Evolutionary conservation across 2,113 vertebrate genomes (phyloP), one percentile per base, ranked within the genome.

Genomic region (Osmerus mordax): DNA sequence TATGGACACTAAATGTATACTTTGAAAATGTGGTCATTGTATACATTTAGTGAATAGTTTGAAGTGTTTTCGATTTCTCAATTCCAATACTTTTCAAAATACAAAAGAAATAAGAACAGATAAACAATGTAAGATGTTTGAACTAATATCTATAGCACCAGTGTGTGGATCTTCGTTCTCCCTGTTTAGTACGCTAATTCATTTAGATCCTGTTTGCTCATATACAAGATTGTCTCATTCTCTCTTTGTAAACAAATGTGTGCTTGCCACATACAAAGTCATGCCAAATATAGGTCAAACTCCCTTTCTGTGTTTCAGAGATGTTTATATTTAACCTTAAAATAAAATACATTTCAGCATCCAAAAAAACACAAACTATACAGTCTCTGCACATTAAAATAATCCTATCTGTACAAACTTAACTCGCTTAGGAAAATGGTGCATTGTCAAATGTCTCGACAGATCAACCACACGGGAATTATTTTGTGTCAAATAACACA

Each of bases 351-450:
- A 19, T 65, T 52, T 65, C 15, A 58, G 14, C 5, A 5, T 32
- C 23, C 15, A 69, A 56, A 62, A 64, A 52, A 73, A 53, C 55
- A 54, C 54, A 75, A 68, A 25, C 67, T 68, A 67, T 66, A 56
- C n/a, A 51, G 19, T 51, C 8, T 71, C 51, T 15, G 8, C 63
- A 65, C 64, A 65, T 13, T 14, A 63, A 51, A 47, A 52, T 12
- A 21, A 36, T 18, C 29, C 16, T 19, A 65, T n/a, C 36, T 19
- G 28, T 65, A 47, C 32, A 18, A 6, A 65, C 32, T 47, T 51
- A 60, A 23, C 58, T 60, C 21, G 14, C 3, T 5, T 18, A 16
- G 23, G 28, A 23, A 21, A 15, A 28, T 23, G 13, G 21, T 0
- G 60, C 13, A 28, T 28, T 18, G 15, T 41, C 62, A 64, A 14